Conservation (phyloP, 2,888 invertebrate genomes). For the Onthophagus sagittarius region DNA sequence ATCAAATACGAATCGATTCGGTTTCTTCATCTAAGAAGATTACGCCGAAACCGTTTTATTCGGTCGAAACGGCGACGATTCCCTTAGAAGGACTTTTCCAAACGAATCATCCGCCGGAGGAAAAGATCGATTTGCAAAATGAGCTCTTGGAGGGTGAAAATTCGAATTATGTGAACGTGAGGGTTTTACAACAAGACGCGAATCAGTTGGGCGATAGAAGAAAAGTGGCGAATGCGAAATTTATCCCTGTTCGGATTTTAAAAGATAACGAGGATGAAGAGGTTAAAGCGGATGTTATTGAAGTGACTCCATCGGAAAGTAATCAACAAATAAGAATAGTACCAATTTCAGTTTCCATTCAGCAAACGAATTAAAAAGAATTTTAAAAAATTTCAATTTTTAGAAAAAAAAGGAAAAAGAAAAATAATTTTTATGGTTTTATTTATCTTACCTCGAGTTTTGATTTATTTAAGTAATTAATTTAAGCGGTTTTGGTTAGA, state of each 20-base stretch:
- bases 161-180: conserved; percentile 43
- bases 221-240: conserved; percentile 26
- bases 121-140: conserved; percentile 32
- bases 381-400: background rate
- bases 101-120: conserved; percentile 42
- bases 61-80: conserved; percentile 61
- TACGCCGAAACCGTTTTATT: conserved; percentile 41
- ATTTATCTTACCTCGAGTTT: background rate
- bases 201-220: conserved; percentile 13
- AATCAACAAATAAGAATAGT: conserved; percentile 43
- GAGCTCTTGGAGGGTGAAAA: conserved; percentile 45
- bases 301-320: conserved; percentile 40
- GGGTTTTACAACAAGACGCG: conserved; percentile 39
- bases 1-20: conserved; percentile 44
- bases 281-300: conserved; percentile 44
- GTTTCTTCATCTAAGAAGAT: conserved; percentile 40
- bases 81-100: conserved; percentile 65
- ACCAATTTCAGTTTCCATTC: conserved; percentile 39
- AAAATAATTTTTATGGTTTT: background rate
- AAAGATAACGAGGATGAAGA: conserved; percentile 37
- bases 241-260: conserved; percentile 37
- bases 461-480: too few relatives aligned
- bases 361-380: conserved; percentile 17
- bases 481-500: background rate
- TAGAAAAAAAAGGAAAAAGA: background rate